These are phyloP conservation scores for Callaeas wilsoni DNA, from an alignment of 2,113 vertebrate species.

Conservation along the genomic window DNA sequence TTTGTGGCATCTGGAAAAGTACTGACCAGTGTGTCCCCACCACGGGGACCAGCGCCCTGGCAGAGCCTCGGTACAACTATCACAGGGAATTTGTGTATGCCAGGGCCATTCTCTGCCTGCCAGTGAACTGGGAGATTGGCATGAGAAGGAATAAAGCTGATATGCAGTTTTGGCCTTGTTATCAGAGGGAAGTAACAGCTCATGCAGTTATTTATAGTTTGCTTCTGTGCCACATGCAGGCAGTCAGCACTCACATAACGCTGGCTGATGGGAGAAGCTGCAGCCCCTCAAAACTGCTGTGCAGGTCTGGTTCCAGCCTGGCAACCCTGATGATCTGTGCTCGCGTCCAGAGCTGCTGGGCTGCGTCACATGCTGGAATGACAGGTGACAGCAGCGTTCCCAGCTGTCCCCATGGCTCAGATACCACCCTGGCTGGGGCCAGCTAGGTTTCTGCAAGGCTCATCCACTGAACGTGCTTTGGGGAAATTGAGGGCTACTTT, in stretches of 20 bases:
- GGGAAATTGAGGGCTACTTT: neutral
- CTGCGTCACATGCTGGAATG: fast-evolving
- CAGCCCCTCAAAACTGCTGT: neutral
- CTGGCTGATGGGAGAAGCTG: neutral
- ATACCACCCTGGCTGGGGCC: neutral
- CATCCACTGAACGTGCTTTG: neutral
- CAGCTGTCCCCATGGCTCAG: neutral
- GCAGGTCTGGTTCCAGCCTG: neutral
- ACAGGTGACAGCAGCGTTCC: neutral
- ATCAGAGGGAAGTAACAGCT: neutral
- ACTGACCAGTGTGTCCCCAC: neutral
- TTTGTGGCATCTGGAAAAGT: neutral
- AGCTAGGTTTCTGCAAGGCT: neutral
- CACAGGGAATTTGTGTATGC: neutral
- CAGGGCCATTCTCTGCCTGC: neutral
- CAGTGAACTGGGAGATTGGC: neutral
- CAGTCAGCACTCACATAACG: neutral
- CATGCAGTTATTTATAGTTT: neutral
- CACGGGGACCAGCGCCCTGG: neutral
- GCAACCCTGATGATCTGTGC: neutral
- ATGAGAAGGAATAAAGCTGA: neutral
- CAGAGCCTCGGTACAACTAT: neutral
- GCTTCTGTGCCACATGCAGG: neutral
- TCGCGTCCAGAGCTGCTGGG: fast-evolving
- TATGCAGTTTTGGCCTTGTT: neutral